Evolutionary conservation across 1,140 invertebrate genomes (phyloP).

Genomic region (Ectropis grisescens): DNA sequence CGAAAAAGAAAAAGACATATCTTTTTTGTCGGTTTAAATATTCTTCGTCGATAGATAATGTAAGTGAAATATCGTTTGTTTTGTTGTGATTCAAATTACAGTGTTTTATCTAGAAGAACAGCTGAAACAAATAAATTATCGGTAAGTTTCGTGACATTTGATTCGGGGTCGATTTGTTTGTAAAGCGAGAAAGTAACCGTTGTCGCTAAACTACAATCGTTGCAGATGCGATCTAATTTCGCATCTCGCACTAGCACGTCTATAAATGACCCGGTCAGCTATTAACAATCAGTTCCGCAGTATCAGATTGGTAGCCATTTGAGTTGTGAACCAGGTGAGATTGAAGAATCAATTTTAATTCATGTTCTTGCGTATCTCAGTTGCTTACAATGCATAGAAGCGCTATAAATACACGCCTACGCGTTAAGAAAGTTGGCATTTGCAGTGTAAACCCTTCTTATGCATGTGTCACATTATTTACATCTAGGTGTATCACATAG

Average conservation of each 20-base stretch:
- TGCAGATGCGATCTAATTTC: slow-evolving; percentile 50
- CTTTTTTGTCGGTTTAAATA: slow-evolving; percentile 48
- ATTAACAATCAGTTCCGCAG: slow-evolving; percentile 37
- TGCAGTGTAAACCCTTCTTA: too few relatives aligned
- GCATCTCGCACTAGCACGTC: slow-evolving; percentile 35
- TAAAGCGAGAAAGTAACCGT: slow-evolving; percentile 54
- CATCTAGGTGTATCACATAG: not conserved
- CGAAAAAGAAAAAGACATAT: slow-evolving; percentile 38
- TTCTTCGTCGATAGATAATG: slow-evolving; percentile 41
- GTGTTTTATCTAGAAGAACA: slow-evolving; percentile 15
- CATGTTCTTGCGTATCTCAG: slow-evolving; percentile 20
- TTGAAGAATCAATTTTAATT: slow-evolving; percentile 45
- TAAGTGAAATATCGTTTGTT: slow-evolving; percentile 28
- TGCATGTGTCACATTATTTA: slow-evolving; percentile 15
- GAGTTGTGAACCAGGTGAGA: slow-evolving; percentile 18
- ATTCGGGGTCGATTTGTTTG: slow-evolving; percentile 58
- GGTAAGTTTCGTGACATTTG: slow-evolving; percentile 51
- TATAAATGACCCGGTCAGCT: slow-evolving; percentile 40
- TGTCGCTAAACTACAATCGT: slow-evolving; percentile 32
- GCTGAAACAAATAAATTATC: slow-evolving; percentile 19
- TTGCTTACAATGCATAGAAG: too few relatives aligned
- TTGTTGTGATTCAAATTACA: slow-evolving; percentile 27
- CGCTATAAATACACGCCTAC: slow-evolving; percentile 11
- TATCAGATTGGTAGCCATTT: slow-evolving; percentile 22
- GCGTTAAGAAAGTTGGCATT: slow-evolving; percentile 15